These are phyloP conservation scores for Abramis brama DNA, from an alignment of 2,113 vertebrate species.

Conservation along the genomic window DNA sequence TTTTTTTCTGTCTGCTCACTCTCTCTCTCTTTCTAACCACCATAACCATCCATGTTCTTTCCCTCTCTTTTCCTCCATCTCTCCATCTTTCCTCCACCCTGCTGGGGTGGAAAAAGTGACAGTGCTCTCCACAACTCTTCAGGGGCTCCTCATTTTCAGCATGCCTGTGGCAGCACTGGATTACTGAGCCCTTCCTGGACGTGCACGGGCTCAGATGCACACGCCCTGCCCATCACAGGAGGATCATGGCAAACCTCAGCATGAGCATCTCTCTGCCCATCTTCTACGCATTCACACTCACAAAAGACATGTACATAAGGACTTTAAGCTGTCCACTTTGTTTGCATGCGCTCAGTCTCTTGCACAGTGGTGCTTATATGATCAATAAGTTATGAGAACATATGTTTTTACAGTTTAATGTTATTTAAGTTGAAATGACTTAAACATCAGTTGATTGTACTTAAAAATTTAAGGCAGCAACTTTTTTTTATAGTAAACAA, in stretches of 20 bases:
- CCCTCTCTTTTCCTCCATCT: slow-evolving; percentile 15
- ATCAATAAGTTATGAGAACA: not conserved
- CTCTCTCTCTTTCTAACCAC: not conserved
- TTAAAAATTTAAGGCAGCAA: not conserved
- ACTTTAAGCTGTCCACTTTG: not conserved
- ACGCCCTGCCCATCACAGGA: slow-evolving; percentile 1
- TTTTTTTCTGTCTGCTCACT: not conserved
- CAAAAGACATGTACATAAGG: not conserved
- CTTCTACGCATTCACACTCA: not conserved
- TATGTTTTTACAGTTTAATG: no score
- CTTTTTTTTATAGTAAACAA: no score
- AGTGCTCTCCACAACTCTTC: slow-evolving; percentile 58
- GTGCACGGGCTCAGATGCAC: slow-evolving; percentile 28
- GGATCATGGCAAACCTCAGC: slow-evolving; percentile 17
- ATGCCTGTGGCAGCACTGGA: slow-evolving; percentile 66
- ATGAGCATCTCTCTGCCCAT: not conserved
- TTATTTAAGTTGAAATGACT: not conserved
- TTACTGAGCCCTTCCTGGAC: slow-evolving; percentile 60
- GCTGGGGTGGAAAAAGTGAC: slow-evolving; percentile 67
- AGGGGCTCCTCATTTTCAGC: slow-evolving; percentile 66
- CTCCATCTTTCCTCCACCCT: slow-evolving; percentile 18
- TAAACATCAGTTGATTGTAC: not conserved
- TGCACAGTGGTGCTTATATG: not conserved
- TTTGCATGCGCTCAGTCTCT: not conserved
- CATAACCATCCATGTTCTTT: slow-evolving; percentile 1